Evolutionary conservation across 1,140 invertebrate species (phyloP).

Genomic region (Ips typographus): DNA sequence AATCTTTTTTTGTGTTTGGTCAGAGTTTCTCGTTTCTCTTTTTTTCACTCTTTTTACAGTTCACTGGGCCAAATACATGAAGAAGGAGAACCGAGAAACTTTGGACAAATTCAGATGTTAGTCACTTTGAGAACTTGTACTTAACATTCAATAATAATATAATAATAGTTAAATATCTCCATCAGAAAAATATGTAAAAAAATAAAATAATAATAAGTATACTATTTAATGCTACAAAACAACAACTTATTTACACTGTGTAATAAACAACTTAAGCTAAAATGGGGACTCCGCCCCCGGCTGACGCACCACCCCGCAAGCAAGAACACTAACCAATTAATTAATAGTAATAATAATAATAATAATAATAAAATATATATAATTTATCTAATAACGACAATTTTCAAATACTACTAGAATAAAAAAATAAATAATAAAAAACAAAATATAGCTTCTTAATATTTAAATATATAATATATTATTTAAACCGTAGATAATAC

Average conservation of each 20-base stretch:
- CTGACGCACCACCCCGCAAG: conserved; percentile 34
- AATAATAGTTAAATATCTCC: conserved; percentile 51
- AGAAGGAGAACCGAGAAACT: too few species aligned
- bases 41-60: too few species aligned
- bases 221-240: conserved; percentile 51
- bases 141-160: conserved; percentile 45
- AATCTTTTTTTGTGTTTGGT: too few species aligned
- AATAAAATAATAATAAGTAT: conserved; percentile 54
- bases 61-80: too few species aligned
- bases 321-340: conserved; percentile 11
- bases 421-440: conserved; percentile 50
- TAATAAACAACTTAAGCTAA: conserved; percentile 49
- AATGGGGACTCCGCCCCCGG: conserved; percentile 31
- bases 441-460: conserved; percentile 49
- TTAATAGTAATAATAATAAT: conserved; percentile 41
- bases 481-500: conserved; percentile 13
- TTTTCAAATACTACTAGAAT: conserved; percentile 47
- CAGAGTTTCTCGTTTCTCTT: too few species aligned
- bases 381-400: conserved; percentile 50
- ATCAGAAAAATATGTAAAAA: conserved; percentile 55
- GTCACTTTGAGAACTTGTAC: conserved; percentile 47
- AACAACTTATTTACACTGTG: conserved; percentile 54
- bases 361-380: conserved; percentile 51
- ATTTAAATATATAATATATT: conserved; percentile 45
- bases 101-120: too few species aligned